Conservation (phyloP, 2,888 invertebrate genomes). For the Noctua fimbriata region DNA sequence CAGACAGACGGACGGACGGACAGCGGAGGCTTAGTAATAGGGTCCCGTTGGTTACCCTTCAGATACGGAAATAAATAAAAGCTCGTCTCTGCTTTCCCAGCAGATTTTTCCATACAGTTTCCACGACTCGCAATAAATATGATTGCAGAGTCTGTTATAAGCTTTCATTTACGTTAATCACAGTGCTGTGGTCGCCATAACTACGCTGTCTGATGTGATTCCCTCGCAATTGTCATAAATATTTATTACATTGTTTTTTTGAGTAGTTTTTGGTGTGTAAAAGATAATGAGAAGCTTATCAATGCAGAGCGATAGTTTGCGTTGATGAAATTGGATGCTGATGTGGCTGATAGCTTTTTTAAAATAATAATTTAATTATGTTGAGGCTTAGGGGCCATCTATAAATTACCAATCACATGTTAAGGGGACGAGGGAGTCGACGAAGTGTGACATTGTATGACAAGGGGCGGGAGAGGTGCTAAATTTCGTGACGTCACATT, state of each 20-base stretch:
- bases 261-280: conserved; percentile 5
- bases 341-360: not conserved
- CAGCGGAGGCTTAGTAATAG: too few species aligned
- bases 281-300: conserved; percentile 18
- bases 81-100: not conserved
- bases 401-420: too few species aligned
- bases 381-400: too few species aligned
- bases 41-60: too few species aligned
- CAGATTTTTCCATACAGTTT: not conserved
- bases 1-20: too few species aligned
- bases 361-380: too few species aligned
- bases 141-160: conserved; percentile 64
- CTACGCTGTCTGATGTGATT: conserved; percentile 41
- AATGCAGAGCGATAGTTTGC: not conserved
- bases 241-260: conserved; percentile 35
- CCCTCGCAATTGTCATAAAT: conserved; percentile 24
- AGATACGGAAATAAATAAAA: too few species aligned
- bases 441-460: too few species aligned
- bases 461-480: too few species aligned
- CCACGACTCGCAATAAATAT: conserved; percentile 58
- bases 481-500: too few species aligned
- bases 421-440: too few species aligned
- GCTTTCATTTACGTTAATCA: conserved; percentile 70
- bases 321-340: not conserved
- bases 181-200: conserved; percentile 51